These are phyloP conservation scores for Ricordea florida DNA, from an alignment of 92 coral and sea anemone genomes.

Conservation along the genomic window DNA sequence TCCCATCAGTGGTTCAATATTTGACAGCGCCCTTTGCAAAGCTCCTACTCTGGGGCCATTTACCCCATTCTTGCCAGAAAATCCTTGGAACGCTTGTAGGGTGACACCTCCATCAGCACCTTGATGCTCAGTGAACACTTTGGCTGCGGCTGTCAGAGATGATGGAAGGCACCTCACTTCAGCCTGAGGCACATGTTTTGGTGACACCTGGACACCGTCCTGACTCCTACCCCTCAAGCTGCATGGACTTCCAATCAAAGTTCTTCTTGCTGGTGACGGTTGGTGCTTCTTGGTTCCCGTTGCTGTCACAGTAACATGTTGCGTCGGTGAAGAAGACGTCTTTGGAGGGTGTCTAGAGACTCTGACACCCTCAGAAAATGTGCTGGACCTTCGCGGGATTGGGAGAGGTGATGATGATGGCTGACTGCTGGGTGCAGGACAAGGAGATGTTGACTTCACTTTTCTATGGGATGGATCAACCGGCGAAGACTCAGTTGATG, in stretches of 20 bases:
- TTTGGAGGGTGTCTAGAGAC: neutral
- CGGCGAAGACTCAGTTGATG: constrained; percentile 51
- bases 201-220: neutral
- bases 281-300: neutral
- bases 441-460: constrained; percentile 44
- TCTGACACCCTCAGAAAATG: neutral
- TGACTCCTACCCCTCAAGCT: neutral
- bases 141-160: constrained; percentile 64
- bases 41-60: constrained; percentile 40
- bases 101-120: constrained; percentile 30
- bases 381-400: constrained; percentile 40
- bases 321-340: constrained; percentile 17
- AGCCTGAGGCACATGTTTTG: neutral
- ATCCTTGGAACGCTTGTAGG: constrained; percentile 11
- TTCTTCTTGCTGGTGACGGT: no score
- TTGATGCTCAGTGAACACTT: constrained; percentile 45
- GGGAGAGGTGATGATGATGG: constrained; percentile 61
- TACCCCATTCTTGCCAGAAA: neutral
- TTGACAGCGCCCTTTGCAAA: constrained; percentile 71
- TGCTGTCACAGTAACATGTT: neutral
- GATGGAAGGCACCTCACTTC: constrained; percentile 11
- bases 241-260: no score
- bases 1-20: constrained; percentile 38
- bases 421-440: constrained; percentile 26
- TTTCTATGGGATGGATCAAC: constrained; percentile 26